Base-by-base conservation (phyloP, 2,797 vertebrate genomes). In the Acipenser oxyrinchus region DNA sequence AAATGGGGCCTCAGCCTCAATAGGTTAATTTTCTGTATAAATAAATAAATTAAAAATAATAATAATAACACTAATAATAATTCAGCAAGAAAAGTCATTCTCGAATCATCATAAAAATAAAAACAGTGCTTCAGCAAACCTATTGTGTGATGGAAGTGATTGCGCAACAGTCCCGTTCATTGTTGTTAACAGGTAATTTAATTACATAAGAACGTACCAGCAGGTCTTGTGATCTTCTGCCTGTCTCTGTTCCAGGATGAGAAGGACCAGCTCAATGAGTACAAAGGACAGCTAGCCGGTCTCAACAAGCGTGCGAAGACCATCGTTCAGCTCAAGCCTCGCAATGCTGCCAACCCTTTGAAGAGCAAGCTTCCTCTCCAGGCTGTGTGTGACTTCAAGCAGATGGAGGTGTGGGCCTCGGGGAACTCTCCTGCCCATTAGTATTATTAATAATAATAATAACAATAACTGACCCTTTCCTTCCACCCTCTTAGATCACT, bases 381-480 rank as follows among this genome's bases (percentile, higher is more conserved):
- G 78, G 94, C 95, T 0, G 93, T 95, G 66, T 98, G 95, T 6
- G 95, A 98, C 86, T 97, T 95, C 81, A 96, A 93, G 75, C 95
- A 98, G 73, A 85, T 93, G 81, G 95, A 98, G 93, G 95, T 97
- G 59, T 74, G 86, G 60, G 6, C 62, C 0, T 0, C 77, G 88
- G 88, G 37, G 37, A 37, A 37, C 37, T 37, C 37, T 37, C 37
- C 37, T 37, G 37, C 37, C 37, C 37, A 37, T 37, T 37, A 37
- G 37, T 37, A 37, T 37, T 37, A 4, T 37, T 37, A 37, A 37
- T 37, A 37, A 37, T 37, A 37, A 37, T 37, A 37, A 37, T 37
- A 37, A 6, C 23, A 66, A 15, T 65, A 10, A 11, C 13, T 51
- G n/a, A 55, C 48, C 64, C 55, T 57, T 13, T 51, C 8, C 63